Conservation (phyloP, 2,888 invertebrate species). For the Tachina grossa region DNA sequence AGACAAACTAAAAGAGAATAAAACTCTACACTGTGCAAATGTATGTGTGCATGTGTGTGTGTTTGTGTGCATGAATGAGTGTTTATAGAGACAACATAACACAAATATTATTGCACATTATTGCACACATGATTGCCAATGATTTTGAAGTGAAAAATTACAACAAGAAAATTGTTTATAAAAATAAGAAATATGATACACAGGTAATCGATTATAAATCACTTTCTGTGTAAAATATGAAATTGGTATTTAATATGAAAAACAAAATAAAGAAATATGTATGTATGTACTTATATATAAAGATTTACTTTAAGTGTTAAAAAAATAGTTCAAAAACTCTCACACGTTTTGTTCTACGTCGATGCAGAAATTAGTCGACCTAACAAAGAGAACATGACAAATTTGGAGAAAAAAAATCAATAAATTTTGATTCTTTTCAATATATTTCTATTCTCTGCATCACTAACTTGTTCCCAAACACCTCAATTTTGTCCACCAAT, state of each 20-base stretch:
- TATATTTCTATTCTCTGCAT: too few relatives aligned
- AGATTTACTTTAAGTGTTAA: neutral
- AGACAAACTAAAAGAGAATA: neutral
- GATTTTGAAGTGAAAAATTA: conserved; percentile 59
- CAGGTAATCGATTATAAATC: conserved; percentile 62
- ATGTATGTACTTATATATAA: neutral
- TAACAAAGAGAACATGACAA: too few relatives aligned
- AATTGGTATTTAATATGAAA: neutral
- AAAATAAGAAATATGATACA: conserved; percentile 15
- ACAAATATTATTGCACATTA: conserved; percentile 64
- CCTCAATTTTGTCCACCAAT: too few relatives aligned
- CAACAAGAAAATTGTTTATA: neutral
- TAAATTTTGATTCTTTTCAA: too few relatives aligned
- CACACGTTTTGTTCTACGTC: too few relatives aligned
- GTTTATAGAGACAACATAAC: conserved; percentile 51
- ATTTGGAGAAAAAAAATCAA: too few relatives aligned
- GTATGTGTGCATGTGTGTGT: neutral
- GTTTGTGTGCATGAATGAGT: neutral
- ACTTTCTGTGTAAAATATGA: conserved; percentile 5
- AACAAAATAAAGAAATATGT: neutral
- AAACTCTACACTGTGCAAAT: neutral
- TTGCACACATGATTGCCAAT: conserved; percentile 65
- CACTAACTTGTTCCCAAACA: too few relatives aligned
- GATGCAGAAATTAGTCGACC: too few relatives aligned
- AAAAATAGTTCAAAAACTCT: neutral